Conservation (phyloP, 2,113 vertebrate species). For the Lepidothrix coronata region DNA sequence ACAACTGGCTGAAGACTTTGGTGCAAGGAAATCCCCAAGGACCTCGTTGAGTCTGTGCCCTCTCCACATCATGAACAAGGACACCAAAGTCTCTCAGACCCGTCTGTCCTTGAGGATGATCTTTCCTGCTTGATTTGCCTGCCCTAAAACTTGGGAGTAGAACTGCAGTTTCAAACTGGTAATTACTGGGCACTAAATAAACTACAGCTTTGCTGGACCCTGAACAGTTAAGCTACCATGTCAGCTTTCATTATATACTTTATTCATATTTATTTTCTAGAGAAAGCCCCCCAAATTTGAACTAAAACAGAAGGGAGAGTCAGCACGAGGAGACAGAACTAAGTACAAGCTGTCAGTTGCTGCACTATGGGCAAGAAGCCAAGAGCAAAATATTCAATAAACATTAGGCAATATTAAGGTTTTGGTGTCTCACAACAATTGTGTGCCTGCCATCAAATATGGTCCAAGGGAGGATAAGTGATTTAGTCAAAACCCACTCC, state of each 20-base stretch:
- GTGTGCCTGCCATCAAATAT: not conserved
- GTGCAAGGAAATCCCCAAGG: not conserved
- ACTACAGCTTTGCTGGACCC: not conserved
- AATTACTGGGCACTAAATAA: constrained; percentile 1
- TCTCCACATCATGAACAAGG: not conserved
- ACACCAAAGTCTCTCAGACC: not conserved
- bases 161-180: not conserved
- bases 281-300: not conserved
- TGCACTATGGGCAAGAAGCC: not conserved
- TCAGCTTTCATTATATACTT: not conserved
- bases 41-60: not conserved
- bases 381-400: constrained; percentile 6
- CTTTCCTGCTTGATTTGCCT: not conserved
- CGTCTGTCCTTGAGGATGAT: not conserved
- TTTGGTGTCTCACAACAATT: not conserved
- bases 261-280: not conserved
- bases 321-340: not conserved
- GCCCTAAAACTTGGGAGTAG: not conserved
- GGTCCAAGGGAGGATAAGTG: not conserved
- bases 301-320: not conserved
- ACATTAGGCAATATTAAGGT: not conserved
- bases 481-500: not conserved
- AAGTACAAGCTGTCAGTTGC: not conserved
- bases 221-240: not conserved
- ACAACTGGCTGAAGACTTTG: not conserved